These are phyloP conservation scores for Brienomyrus longianalis DNA, from an alignment of 2,113 vertebrate genomes.

Conservation along the genomic window DNA sequence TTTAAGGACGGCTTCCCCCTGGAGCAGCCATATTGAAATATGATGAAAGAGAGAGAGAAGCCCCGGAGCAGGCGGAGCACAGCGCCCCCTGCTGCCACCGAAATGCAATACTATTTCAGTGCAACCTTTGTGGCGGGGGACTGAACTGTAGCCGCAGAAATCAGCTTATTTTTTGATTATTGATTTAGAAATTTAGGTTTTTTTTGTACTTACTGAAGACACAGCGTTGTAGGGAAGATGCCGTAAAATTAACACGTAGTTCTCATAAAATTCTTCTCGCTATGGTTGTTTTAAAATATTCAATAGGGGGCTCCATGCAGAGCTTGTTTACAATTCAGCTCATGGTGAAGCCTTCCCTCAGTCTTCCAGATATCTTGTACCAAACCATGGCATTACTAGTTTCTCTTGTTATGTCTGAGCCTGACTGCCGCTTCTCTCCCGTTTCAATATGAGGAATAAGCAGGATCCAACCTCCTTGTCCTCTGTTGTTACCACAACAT, in stretches of 20 bases:
- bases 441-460: no score
- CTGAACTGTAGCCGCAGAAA: background rate
- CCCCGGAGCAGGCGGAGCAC: background rate
- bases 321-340: background rate
- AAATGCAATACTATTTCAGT: background rate
- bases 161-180: background rate
- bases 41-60: background rate
- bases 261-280: background rate
- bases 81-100: background rate
- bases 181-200: background rate
- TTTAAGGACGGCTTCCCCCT: background rate
- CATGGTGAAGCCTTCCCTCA: background rate
- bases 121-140: background rate
- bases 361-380: background rate
- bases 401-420: background rate
- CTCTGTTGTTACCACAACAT: no score
- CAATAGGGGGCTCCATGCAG: background rate
- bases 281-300: background rate
- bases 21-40: background rate
- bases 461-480: no score
- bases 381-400: background rate
- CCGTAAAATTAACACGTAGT: background rate
- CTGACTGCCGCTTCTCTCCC: background rate
- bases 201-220: background rate
- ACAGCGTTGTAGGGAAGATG: background rate